These are phyloP conservation scores for Branchipolynoe longqiensis DNA, from an alignment of 2,888 invertebrate species.

Conservation along the genomic window DNA sequence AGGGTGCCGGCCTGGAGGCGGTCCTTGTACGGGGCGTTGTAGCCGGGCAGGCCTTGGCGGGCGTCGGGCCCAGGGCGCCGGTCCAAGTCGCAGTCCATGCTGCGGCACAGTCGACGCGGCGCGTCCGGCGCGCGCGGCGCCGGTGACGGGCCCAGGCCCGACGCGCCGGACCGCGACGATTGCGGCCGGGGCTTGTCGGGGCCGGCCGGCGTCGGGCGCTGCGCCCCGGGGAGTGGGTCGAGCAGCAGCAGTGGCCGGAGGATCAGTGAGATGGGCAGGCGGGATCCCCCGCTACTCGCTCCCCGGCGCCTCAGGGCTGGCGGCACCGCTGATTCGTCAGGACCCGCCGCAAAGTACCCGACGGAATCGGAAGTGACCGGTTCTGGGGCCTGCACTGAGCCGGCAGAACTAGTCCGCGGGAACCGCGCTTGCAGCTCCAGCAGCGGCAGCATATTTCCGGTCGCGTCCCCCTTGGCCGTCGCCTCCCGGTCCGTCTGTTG, in stretches of 20 bases:
- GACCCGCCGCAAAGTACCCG: too few relatives aligned
- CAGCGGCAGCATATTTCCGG: too few relatives aligned
- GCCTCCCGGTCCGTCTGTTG: too few relatives aligned
- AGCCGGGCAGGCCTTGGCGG: neutral
- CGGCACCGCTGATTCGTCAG: slow-evolving; percentile 11
- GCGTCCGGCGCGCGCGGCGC: neutral
- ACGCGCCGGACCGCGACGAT: neutral
- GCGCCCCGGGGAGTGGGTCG: neutral
- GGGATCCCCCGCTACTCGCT: neutral
- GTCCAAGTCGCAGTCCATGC: slow-evolving; percentile 4
- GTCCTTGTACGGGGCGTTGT: slow-evolving; percentile 25
- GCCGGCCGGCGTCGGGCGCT: neutral
- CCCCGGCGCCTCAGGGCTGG: neutral
- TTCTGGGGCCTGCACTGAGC: too few relatives aligned
- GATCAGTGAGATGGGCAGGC: slow-evolving; percentile 9
- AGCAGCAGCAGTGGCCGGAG: slow-evolving; percentile 45
- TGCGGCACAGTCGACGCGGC: neutral
- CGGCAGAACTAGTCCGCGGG: too few relatives aligned
- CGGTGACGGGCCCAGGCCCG: neutral
- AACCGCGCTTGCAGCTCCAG: too few relatives aligned
- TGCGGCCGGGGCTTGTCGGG: neutral
- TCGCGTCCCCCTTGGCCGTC: too few relatives aligned
- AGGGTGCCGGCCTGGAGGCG: neutral
- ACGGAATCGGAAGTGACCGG: too few relatives aligned
- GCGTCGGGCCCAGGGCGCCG: neutral